Evolutionary conservation across 1,140 invertebrate genomes (phyloP), one percentile per base, ranked within the genome.

Genomic region (Ips typographus): DNA sequence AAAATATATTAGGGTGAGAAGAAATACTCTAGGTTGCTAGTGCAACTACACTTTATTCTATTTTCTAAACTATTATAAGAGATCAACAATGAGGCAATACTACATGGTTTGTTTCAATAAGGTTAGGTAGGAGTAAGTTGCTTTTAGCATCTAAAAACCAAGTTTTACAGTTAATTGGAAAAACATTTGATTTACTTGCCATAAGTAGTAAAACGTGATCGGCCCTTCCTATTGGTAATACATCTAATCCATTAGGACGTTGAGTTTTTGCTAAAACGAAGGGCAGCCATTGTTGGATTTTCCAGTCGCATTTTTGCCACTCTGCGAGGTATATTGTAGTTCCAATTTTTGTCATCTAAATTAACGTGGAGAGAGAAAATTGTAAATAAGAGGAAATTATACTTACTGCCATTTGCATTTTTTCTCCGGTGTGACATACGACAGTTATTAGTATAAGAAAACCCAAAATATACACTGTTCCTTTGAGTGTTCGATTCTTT

Each of bases 291-390:
- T 37, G 5, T 36, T 53, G 6, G 5, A 53, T 4, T 36, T 8
- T 36, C 36, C 5, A 22, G 36, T 53, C 36, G 36, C 52, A 53
- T 8, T 53, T 22, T 4, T 7, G 4, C 52, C 52, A 53, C 6
- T 53, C 36, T 8, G 5, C 36, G 6, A 53, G 36, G 7, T 37
- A 53, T 36, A 53, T 22, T n/a, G 52, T 22, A 7, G 4, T 22
- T 8, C 52, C 52, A 53, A 53, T 53, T 8, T 36, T 53, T 36
- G 36, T 53, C 52, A 53, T 53, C 52, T 53, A 36, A 53, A 53
- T 8, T 8, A 44, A 44, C 8, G 8, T 4, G 8, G 43, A 44
- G 8, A 22, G 22, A 22, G 22, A 22, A 22, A 22, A 22, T 22
- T 22, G 22, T 22, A 22, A 22, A 22, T 22, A 22, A 22, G 22